Evolutionary conservation across 2,888 invertebrate genomes (phyloP).

Genomic region (Chloroclysta siterata): DNA sequence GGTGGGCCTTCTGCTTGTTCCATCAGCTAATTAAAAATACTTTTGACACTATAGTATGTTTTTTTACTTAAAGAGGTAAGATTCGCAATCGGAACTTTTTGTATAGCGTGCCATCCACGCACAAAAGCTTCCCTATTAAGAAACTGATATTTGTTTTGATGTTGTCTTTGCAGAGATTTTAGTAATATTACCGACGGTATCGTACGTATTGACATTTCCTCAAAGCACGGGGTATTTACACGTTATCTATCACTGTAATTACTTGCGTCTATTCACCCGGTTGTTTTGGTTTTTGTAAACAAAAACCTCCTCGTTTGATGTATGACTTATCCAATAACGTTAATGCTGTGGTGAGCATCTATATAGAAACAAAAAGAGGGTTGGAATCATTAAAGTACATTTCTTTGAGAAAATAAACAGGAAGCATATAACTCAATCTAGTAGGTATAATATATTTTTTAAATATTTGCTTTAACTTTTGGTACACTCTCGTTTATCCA

Average conservation of each 20-base stretch:
- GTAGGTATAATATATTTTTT: too few relatives aligned
- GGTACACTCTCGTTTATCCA: too few relatives aligned
- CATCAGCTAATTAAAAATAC: too few relatives aligned
- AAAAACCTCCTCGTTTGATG: constrained; percentile 73
- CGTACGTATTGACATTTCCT: constrained; percentile 37
- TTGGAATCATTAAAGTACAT: neutral
- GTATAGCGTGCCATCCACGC: too few relatives aligned
- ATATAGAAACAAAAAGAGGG: constrained; percentile 2
- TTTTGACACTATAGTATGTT: too few relatives aligned
- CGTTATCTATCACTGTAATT: constrained; percentile 57
- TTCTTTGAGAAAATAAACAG: neutral
- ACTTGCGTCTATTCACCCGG: constrained; percentile 60
- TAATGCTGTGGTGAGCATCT: constrained; percentile 59
- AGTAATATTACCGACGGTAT: constrained; percentile 16
- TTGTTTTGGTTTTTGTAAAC: constrained; percentile 70
- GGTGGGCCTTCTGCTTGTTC: too few relatives aligned
- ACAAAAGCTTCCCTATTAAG: too few relatives aligned
- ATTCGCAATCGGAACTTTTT: too few relatives aligned
- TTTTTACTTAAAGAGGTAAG: too few relatives aligned
- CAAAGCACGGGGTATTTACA: constrained; percentile 48
- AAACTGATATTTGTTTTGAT: neutral
- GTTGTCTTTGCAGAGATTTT: constrained; percentile 10
- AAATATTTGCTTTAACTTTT: too few relatives aligned
- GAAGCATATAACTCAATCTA: neutral
- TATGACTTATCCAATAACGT: constrained; percentile 80